These are phyloP conservation scores for Sebastes steindachneri DNA, from an alignment of 2,797 vertebrate species.

Conservation along the genomic window DNA sequence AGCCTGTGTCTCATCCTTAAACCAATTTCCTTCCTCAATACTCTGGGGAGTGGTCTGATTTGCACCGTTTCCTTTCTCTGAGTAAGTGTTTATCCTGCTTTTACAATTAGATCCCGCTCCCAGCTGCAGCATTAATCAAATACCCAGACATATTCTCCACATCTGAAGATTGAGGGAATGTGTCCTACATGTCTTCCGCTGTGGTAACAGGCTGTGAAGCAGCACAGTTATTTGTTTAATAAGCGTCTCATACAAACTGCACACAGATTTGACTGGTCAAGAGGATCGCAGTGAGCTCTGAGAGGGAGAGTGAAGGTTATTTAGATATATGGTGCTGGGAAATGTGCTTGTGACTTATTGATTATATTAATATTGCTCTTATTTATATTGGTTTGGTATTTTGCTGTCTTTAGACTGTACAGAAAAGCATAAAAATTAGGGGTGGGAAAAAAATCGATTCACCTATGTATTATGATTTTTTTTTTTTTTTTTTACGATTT, in stretches of 20 bases:
- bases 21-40: slow-evolving; percentile 76
- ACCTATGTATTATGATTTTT: too few relatives aligned
- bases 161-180: slow-evolving; percentile 63
- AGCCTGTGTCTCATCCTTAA: slow-evolving; percentile 73
- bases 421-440: neutral
- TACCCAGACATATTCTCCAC: slow-evolving; percentile 65
- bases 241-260: slow-evolving; percentile 35
- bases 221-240: slow-evolving; percentile 33
- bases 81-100: slow-evolving; percentile 81
- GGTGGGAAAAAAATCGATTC: too few relatives aligned
- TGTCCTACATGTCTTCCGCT: slow-evolving; percentile 51
- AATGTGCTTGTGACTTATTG: slow-evolving; percentile 8
- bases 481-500: too few relatives aligned
- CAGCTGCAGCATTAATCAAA: slow-evolving; percentile 79
- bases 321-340: neutral
- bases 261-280: slow-evolving; percentile 41
- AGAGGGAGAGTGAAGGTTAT: slow-evolving; percentile 25
- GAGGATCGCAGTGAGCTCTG: slow-evolving; percentile 26
- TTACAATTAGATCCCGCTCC: slow-evolving; percentile 81
- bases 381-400: slow-evolving; percentile 8
- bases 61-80: slow-evolving; percentile 73
- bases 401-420: neutral
- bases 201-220: slow-evolving; percentile 56
- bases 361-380: slow-evolving; percentile 2
- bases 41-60: slow-evolving; percentile 76